Base-by-base conservation (phyloP, 1,140 invertebrate genomes). In the Leptinotarsa defecta region DNA sequence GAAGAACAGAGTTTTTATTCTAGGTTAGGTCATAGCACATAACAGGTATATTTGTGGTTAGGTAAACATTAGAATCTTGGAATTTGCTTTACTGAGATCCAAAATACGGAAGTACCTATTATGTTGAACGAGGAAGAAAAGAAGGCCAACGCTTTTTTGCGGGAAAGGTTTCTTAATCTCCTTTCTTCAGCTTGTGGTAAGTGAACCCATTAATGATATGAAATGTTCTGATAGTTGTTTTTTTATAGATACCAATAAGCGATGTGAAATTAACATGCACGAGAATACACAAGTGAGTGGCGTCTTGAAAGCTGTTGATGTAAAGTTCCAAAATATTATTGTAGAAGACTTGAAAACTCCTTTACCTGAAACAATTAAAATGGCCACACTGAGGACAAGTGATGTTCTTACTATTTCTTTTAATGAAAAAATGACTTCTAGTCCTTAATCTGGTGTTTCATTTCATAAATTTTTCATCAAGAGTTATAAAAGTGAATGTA, bases 291-390 rank as follows among this genome's bases (percentile, higher is more conserved):
- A 79, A 74, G 75, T 81, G 24, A 76, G 62, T 48, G 79, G 79
- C 22, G 77, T 77, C 19, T 71, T 83, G 64, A 77, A 77, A 76
- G 80, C 82, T 5, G 78, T 83, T 43, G 79, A 85, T 78, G 64
- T 76, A 4, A 72, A 81, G 49, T 82, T 82, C 76, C 78, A 83
- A 73, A 82, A 81, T 71, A 69, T 84, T 22, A 68, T 83, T 17
- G 80, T 83, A 15, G 81, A 83, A 61, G 78, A 83, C 73, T 76
- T 85, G 20, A 63, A 78, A 57, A 81, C 81, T 57, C 77, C 79
- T 17, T 70, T 72, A 52, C 74, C 77, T 11, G 48, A 74, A 67
- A 48, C 73, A 3, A 20, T 80, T 15, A 70, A 74, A 20, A 79
- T 63, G 20, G 82, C 80, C 27, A 81, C 79, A 65, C 74, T 85